phyloP scores from a whole-genome alignment of 1,140 invertebrate genomes.

The Tetramorium parvispinum region DNA sequence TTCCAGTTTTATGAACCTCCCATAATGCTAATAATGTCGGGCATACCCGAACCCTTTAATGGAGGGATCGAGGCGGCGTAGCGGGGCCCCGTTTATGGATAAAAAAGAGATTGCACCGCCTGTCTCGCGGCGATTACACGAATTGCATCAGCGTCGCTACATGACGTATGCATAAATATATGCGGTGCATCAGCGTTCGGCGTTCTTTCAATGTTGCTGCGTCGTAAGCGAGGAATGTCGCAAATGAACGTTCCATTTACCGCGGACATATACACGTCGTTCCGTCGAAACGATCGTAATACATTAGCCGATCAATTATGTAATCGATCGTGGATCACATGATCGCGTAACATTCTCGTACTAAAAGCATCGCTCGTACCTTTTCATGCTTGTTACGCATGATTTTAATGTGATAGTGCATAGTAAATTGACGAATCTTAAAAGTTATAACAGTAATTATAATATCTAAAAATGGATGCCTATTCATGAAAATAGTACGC shows the following conservation, averaged over 20 bases:
- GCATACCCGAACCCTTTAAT: constrained; percentile 9
- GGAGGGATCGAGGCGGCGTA: not conserved
- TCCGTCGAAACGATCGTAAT: constrained; percentile 30
- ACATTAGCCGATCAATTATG: constrained; percentile 52
- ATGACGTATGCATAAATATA: constrained; percentile 56
- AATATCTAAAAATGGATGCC: not conserved
- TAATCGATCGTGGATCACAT: constrained; percentile 25
- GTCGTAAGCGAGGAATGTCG: constrained; percentile 18
- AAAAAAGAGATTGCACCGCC: constrained; percentile 50
- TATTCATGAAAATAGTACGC: not conserved
- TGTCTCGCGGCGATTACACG: constrained; percentile 21
- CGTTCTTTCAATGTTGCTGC: constrained; percentile 24
- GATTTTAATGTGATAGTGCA: not conserved
- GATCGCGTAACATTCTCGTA: constrained; percentile 28
- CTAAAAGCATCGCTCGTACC: not conserved
- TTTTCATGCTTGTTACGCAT: constrained; percentile 19
- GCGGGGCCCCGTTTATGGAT: constrained; percentile 9
- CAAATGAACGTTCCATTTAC: constrained; percentile 12
- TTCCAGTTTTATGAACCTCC: constrained; percentile 36
- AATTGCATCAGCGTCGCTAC: constrained; percentile 36
- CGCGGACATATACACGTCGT: constrained; percentile 22
- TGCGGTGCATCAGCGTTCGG: constrained; percentile 35
- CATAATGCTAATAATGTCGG: constrained; percentile 35
- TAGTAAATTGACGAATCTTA: not conserved
- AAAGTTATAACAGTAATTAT: not conserved